A percentile compares a stretch with the other conserved stretches of the same genome.
phyloP scores from a whole-genome alignment of 2,797 vertebrate species.

The Furcifer pardalis region DNA sequence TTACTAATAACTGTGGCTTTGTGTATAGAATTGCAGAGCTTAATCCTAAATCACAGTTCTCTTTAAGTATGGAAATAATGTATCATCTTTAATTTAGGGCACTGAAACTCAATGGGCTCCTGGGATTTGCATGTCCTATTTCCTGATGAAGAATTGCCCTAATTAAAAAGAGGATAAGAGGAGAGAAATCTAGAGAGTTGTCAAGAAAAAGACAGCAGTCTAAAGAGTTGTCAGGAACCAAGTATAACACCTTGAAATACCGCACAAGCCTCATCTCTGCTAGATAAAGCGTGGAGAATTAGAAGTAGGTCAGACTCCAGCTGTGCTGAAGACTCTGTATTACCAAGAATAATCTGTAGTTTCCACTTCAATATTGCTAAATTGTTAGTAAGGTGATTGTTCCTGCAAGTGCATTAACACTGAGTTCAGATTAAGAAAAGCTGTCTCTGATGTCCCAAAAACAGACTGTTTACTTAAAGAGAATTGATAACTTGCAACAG shows the following conservation, averaged over 20 bases:
- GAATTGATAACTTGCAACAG: not conserved
- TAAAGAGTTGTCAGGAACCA: constrained; percentile 1
- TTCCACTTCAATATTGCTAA: not conserved
- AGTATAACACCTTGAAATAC: not conserved
- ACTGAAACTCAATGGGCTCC: not conserved
- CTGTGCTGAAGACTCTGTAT: not conserved
- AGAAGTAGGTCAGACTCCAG: not conserved
- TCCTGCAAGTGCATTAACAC: not conserved
- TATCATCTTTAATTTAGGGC: fast-evolving
- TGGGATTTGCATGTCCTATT: not conserved
- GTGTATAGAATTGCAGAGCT: not conserved
- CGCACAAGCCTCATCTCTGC: not conserved
- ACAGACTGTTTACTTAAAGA: not conserved
- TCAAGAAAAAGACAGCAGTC: not conserved
- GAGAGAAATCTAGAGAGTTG: constrained; percentile 6
- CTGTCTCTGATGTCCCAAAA: not conserved
- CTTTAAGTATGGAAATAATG: not conserved
- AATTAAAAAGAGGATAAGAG: constrained; percentile 3
- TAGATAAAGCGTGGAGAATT: not conserved
- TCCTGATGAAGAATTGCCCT: not conserved
- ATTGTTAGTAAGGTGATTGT: not conserved
- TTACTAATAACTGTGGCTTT: not conserved
- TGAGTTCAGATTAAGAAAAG: not conserved
- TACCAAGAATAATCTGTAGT: not conserved
- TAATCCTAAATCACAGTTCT: not conserved